Base-by-base conservation (phyloP, 2,113 vertebrate genomes). In the Seriola aureovittata region DNA sequence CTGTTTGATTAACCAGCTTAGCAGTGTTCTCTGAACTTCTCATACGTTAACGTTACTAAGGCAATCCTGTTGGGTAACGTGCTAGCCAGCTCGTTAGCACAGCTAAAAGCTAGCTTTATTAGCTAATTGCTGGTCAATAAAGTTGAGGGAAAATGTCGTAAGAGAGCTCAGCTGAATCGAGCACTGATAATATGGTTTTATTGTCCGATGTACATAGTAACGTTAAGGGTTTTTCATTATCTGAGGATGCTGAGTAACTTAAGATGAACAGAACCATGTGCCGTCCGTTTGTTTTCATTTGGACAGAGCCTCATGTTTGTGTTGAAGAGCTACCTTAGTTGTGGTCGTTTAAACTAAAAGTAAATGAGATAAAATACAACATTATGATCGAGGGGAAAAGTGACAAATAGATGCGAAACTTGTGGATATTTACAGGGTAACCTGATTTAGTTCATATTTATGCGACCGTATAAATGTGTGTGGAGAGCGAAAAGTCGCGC, bases 211-310 rank as follows among this genome's bases (percentile, higher is more conserved):
- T 48, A 4, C 9, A 23, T 4, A 6, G 3, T 57, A 16, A 16
- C 6, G 25, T 71, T 73, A 8, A 4, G 11, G 3, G 65, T 73
- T 78, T 29, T 59, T 36, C 0, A 14, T 4, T 55, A 3, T 60
- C 3, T 5, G 5, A n/a, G n/a, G 32, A 72, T 54, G 69, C 17
- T 0, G 38, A 23, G 58, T 68, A 85, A 84, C 78, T 81, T 25
- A 5, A 5, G 17, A 66, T 48, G 4, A 60, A 52, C 58, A n/a
- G 11, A 73, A 72, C 88, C 90, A 93, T 93, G 89, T 89, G 89
- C 85, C 67, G 4, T 63, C 80, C 78, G 87, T 91, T 95, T 94
- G 93, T 94, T 95, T 89, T 94, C 69, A 78, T 93, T 78, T 75
- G 29, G 29, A 17, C 60, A 16, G 11, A 64, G 65, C 16, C 48